Percentiles rank a stretch among this genome's conserved stretches.
phyloP scores from a whole-genome alignment of 1,140 invertebrate species.

The Brachionus plicatilis region DNA sequence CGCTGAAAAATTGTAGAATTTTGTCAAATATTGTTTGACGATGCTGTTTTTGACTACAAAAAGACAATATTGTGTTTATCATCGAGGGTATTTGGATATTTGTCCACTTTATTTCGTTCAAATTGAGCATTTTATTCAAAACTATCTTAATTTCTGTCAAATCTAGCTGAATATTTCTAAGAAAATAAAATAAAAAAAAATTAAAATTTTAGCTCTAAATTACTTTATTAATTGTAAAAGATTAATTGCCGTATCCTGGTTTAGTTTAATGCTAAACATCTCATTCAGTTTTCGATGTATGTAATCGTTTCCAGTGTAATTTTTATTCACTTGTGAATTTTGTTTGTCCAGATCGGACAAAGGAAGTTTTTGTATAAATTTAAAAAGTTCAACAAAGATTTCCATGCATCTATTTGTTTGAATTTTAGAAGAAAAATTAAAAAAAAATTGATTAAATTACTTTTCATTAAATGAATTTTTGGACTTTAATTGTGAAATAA shows the following conservation, averaged over 20 bases:
- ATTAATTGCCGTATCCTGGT: conserved; percentile 17
- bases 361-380: neutral
- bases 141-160: neutral
- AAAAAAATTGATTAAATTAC: neutral
- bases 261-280: neutral
- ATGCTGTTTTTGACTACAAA: conserved; percentile 2
- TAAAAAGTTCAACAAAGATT: conserved; percentile 22
- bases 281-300: neutral
- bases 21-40: conserved; percentile 9
- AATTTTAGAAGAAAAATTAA: neutral
- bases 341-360: conserved; percentile 20
- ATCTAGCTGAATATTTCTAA: conserved; percentile 16
- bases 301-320: conserved; percentile 17
- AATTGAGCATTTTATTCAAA: conserved; percentile 20
- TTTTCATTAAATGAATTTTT: conserved; percentile 14
- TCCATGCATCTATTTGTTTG: neutral
- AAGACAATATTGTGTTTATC: neutral
- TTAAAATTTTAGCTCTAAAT: neutral
- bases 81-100: conserved; percentile 7
- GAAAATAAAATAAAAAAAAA: neutral
- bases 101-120: neutral
- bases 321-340: neutral
- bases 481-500: neutral
- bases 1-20: neutral
- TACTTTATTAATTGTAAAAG: neutral